Conservation (phyloP, 2,113 vertebrate species). For the Sinocyclocheilus maitianheensis region DNA sequence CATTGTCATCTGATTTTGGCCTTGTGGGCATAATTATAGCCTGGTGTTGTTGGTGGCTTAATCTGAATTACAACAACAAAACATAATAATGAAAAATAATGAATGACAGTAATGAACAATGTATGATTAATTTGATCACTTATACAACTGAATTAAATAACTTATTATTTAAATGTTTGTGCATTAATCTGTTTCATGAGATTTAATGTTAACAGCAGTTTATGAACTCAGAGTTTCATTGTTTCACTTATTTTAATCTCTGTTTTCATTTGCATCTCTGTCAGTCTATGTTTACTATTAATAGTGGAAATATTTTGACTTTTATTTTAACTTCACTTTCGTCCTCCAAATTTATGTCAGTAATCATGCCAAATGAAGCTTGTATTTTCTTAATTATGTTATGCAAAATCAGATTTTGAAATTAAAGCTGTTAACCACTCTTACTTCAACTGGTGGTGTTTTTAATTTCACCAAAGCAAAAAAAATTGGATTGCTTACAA, state of each 20-base stretch:
- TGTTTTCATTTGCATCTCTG: not conserved
- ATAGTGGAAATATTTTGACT: too few species aligned
- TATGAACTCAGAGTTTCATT: not conserved
- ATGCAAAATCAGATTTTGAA: not conserved
- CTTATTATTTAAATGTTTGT: not conserved
- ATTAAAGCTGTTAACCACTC: not conserved
- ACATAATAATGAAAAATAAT: not conserved
- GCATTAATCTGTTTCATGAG: not conserved
- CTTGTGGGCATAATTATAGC: constrained; percentile 26
- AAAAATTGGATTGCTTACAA: too few species aligned
- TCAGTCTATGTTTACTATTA: too few species aligned
- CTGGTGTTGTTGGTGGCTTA: constrained; percentile 10
- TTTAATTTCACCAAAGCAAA: not conserved
- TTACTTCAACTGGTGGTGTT: not conserved
- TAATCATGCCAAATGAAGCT: constrained; percentile 24
- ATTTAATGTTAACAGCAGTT: not conserved
- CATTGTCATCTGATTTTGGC: not conserved
- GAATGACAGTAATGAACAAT: not conserved
- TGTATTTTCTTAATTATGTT: not conserved
- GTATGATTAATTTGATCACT: not conserved
- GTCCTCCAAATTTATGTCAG: not conserved
- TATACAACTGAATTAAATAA: not conserved
- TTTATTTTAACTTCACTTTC: not conserved
- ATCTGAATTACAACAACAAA: constrained; percentile 24
- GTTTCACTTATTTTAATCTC: not conserved